phyloP scores from a whole-genome alignment of 2,113 vertebrate species.

The Neomonachus schauinslandi region DNA sequence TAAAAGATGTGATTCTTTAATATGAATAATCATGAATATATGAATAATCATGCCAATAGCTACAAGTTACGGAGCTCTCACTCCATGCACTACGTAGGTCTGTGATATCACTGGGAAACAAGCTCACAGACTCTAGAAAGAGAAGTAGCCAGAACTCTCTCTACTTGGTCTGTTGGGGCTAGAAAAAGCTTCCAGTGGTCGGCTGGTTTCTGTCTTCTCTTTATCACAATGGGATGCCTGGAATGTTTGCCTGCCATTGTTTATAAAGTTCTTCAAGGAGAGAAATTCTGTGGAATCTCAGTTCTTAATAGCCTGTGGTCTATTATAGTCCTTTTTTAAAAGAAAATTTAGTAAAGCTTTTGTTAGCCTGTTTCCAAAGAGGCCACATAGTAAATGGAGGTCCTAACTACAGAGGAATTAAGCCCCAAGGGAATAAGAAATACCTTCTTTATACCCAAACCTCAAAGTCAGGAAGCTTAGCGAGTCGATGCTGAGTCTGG shows the following conservation, averaged over 20 bases:
- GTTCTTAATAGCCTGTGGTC: neutral
- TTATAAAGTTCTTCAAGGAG: conserved; percentile 29
- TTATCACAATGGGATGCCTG: neutral
- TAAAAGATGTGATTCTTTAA: neutral
- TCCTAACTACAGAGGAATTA: neutral
- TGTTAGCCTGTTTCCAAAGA: neutral
- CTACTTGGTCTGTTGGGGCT: neutral
- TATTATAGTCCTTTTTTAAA: neutral
- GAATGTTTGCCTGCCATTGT: neutral
- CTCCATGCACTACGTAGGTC: neutral
- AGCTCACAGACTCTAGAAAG: neutral
- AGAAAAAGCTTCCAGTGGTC: neutral
- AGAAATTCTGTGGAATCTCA: neutral
- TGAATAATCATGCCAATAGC: neutral
- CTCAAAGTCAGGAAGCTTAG: neutral
- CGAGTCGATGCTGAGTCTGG: neutral
- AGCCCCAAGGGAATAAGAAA: neutral
- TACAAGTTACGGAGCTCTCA: neutral
- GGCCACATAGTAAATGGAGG: neutral
- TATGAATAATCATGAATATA: neutral
- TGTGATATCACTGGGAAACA: neutral
- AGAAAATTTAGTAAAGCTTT: neutral
- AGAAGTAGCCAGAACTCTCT: neutral
- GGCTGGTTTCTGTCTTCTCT: neutral
- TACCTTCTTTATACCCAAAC: neutral